These are phyloP conservation scores for Bucorvus abyssinicus DNA, from an alignment of 2,797 vertebrate species.

Conservation along the genomic window DNA sequence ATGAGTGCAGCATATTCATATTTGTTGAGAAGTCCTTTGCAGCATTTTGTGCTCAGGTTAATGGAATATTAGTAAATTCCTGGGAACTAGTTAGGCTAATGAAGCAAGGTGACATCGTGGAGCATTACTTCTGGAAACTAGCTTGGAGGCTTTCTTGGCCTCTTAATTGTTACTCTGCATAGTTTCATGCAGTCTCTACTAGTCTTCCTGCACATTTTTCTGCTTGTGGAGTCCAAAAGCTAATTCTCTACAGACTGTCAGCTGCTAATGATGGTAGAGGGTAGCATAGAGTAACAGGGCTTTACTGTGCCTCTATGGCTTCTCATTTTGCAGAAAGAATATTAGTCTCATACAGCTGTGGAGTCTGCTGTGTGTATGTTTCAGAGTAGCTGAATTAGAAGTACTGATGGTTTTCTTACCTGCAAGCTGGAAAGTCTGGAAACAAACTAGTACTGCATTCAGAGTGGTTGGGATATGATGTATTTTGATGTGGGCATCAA, in stretches of 20 bases:
- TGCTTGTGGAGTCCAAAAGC: not conserved
- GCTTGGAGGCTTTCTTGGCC: not conserved
- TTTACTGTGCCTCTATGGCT: not conserved
- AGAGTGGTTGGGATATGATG: not conserved
- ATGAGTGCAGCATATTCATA: not conserved
- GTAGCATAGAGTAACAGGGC: not conserved
- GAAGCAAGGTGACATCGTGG: not conserved
- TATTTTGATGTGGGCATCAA: not conserved
- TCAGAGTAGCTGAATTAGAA: not conserved
- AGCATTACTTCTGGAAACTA: not conserved
- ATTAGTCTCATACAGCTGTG: not conserved
- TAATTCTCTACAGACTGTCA: not conserved
- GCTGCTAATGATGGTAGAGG: not conserved
- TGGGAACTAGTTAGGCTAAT: not conserved
- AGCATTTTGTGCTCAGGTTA: not conserved
- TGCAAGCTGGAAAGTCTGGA: not conserved
- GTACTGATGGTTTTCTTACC: not conserved
- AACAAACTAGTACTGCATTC: not conserved
- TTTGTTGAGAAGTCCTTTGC: not conserved
- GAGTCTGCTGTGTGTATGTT: not conserved
- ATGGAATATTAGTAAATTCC: not conserved
- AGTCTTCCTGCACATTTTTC: not conserved
- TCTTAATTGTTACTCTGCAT: not conserved
- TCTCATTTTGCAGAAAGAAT: not conserved
- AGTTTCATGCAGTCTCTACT: not conserved